Percentiles rank a stretch among this genome's conserved stretches.
These are phyloP conservation scores for Ectemnius lituratus DNA, from an alignment of 2,888 invertebrate species.

Conservation along the genomic window DNA sequence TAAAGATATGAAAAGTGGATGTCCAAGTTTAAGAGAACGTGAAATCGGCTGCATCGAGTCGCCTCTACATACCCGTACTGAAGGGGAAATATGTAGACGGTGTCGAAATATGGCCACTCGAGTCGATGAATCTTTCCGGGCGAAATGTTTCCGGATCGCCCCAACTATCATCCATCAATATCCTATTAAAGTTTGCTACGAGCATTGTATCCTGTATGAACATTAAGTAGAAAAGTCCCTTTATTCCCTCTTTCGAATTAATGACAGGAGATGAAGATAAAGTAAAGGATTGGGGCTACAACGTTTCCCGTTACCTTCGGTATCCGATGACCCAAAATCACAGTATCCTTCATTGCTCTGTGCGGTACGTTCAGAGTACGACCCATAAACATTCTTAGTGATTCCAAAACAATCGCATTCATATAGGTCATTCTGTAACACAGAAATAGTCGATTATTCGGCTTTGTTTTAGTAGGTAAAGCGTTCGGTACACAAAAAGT, in stretches of 20 bases:
- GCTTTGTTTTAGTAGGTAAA: too few relatives aligned
- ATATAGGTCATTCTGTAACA: conserved; percentile 87
- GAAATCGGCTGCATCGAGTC: background rate
- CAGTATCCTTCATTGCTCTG: conserved; percentile 86
- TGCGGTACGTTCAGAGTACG: conserved; percentile 89
- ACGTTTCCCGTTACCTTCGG: conserved; percentile 83
- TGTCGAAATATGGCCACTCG: conserved; percentile 80
- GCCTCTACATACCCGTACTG: conserved; percentile 81
- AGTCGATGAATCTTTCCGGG: conserved; percentile 86
- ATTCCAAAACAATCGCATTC: conserved; percentile 88
- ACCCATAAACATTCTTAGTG: conserved; percentile 89
- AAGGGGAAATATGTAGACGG: conserved; percentile 89
- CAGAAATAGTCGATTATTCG: background rate
- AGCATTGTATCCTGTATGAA: conserved; percentile 86
- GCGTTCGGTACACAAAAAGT: background rate
- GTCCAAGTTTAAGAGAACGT: background rate
- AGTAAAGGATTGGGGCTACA: too few relatives aligned
- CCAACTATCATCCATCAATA: conserved; percentile 85
- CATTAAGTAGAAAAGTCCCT: background rate
- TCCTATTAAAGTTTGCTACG: conserved; percentile 86
- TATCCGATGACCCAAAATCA: conserved; percentile 85
- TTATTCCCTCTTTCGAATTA: background rate
- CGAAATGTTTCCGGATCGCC: conserved; percentile 85
- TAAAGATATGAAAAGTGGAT: too few relatives aligned
- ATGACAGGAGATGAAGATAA: too few relatives aligned